Base-by-base conservation (phyloP, 1,140 invertebrate species). In the Nephotettix cincticeps region DNA sequence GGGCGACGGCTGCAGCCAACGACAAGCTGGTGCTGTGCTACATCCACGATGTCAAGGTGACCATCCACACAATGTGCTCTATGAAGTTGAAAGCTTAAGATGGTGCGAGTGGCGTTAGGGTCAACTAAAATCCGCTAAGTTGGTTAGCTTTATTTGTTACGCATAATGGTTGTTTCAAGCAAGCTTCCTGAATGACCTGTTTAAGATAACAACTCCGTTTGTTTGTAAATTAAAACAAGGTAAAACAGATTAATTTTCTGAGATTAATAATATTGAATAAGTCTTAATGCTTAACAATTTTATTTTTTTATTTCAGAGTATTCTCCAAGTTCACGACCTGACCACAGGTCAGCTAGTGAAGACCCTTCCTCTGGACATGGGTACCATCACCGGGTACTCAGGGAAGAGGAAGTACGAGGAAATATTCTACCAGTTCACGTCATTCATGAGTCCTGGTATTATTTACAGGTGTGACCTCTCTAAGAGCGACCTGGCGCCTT, bases 391-490 rank as follows among this genome's bases (percentile, higher is more conserved):
- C 28, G 91, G 90, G 0, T 92, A 94, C 76, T 93, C 92, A 4
- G 96, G 94, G 4, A 89, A 94, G 77, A 92, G 91, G 77, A 88
- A 93, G 73, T 89, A 95, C 75, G 88, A 86, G 0, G 94, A 99
- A 84, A 90, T 98, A 72, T 99, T 99, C 82, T 98, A 94, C 80
- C 88, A 92, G 75, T 97, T 99, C 79, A 91, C 91, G 51, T 99
- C 96, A 0, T 99, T 99, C 81, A 85, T 99, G 21, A 93, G 90
- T 51, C 97, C 98, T 19, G 91, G 91, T 21, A 88, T 91, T 69
- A 97, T 98, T 78, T 98, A 96, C 80, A 89, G 88, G 56, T 91
- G 92, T 74, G 93, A 97, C 83, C 87, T 99, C 71, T 85, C 84
- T 17, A 85, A 86, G 66, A 82, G 86, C 14, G 83, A 87, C 0